A percentile compares a stretch with the other conserved stretches of the same genome.
phyloP scores from a whole-genome alignment of 2,797 vertebrate species.

The Petrocephalus schoutedeni region DNA sequence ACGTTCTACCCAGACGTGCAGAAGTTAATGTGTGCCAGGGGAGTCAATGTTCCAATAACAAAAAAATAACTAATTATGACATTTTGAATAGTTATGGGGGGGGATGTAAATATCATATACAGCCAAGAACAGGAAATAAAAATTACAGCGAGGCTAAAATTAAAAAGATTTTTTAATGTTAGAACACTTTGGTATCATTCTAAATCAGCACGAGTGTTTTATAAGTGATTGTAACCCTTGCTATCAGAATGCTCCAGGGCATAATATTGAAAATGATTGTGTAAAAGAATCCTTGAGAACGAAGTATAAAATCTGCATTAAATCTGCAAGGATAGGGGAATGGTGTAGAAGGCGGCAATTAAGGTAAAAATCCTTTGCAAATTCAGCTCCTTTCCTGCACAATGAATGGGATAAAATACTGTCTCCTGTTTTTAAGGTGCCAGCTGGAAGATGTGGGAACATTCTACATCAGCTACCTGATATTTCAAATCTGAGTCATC shows the following conservation, averaged over 20 bases:
- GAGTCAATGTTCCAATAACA: conserved; percentile 23
- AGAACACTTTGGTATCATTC: background rate
- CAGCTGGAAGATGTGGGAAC: background rate
- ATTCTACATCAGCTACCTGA: background rate
- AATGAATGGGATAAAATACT: background rate
- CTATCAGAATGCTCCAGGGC: background rate
- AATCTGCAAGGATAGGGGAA: background rate
- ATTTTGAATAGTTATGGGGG: conserved; percentile 10
- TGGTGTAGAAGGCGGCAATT: background rate
- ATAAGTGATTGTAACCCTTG: conserved; percentile 2
- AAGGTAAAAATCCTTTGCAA: background rate
- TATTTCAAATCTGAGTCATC: background rate
- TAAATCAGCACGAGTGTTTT: background rate
- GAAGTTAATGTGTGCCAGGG: conserved; percentile 27
- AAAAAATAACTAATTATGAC: conserved; percentile 20
- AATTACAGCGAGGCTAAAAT: background rate
- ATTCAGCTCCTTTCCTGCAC: background rate
- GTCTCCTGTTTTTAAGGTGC: background rate
- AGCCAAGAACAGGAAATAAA: background rate
- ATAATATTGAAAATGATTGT: background rate
- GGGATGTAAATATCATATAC: background rate
- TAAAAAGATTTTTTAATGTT: background rate
- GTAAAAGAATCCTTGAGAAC: background rate
- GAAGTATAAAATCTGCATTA: background rate
- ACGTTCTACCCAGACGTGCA: conserved; percentile 34